phyloP scores from a whole-genome alignment of 2,113 vertebrate species.

The Balaeniceps rex region DNA sequence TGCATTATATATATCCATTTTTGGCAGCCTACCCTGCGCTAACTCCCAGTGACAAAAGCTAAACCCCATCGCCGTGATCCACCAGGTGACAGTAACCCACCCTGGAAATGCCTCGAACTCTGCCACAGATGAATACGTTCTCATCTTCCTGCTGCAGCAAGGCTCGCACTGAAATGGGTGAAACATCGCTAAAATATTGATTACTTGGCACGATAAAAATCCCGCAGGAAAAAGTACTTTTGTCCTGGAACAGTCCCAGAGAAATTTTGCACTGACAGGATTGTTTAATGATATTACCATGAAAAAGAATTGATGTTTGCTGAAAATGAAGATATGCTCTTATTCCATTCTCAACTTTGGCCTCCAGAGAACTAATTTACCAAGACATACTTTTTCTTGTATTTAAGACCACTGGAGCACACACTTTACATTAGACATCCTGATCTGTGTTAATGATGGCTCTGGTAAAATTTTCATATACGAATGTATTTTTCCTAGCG shows the following conservation, averaged over 20 bases:
- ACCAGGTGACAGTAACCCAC: background rate
- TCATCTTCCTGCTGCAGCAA: background rate
- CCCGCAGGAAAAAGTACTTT: background rate
- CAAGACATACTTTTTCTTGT: background rate
- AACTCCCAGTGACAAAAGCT: background rate
- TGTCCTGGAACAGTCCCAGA: background rate
- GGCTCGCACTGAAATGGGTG: background rate
- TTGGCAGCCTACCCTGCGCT: background rate
- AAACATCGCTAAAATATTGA: constrained; percentile 22
- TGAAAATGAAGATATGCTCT: constrained; percentile 52
- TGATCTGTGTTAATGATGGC: background rate
- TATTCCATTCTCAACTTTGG: constrained; percentile 32
- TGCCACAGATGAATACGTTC: background rate
- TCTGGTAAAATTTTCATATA: constrained; percentile 1
- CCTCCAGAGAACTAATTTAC: constrained; percentile 47
- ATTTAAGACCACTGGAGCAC: constrained; percentile 15
- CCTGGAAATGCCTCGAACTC: background rate
- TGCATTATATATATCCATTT: background rate
- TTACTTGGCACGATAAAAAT: background rate
- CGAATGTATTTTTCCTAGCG: constrained; percentile 23
- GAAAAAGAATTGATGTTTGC: constrained; percentile 38
- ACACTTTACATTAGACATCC: background rate
- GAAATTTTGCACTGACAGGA: background rate
- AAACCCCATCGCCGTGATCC: background rate
- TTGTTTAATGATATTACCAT: constrained; percentile 25